Percentiles rank a stretch among this genome's conserved stretches.
phyloP scores from a whole-genome alignment of 2,113 vertebrate species.

The Brienomyrus longianalis region DNA sequence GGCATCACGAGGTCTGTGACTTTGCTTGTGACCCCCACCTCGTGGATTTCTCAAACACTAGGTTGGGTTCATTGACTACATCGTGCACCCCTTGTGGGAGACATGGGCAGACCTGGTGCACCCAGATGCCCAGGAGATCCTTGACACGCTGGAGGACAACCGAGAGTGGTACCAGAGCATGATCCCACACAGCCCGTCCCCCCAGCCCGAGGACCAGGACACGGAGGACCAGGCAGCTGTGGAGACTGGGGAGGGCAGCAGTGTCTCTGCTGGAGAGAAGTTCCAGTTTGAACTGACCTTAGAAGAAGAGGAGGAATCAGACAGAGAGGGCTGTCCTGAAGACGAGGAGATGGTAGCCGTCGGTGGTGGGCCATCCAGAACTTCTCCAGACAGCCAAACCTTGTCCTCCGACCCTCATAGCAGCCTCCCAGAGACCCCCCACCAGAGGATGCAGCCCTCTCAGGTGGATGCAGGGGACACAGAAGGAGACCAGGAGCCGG shows the following conservation, averaged over 20 bases:
- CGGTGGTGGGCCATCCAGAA: constrained; percentile 27
- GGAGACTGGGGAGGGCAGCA: constrained; percentile 44
- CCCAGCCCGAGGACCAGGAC: constrained; percentile 27
- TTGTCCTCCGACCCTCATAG: constrained; percentile 18
- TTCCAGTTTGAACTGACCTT: constrained; percentile 77
- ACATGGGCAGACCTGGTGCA: constrained; percentile 87
- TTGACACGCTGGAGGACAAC: constrained; percentile 87
- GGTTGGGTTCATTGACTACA: constrained; percentile 92
- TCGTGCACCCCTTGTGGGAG: constrained; percentile 87
- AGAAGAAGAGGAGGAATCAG: constrained; percentile 69
- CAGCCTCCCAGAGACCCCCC: constrained; percentile 29
- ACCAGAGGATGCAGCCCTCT: constrained; percentile 49
- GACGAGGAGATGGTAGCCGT: constrained; percentile 48
- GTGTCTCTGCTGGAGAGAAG: constrained; percentile 50
- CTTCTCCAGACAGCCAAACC: constrained; percentile 27
- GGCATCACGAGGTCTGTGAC: neutral
- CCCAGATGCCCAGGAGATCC: constrained; percentile 81
- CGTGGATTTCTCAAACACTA: constrained; percentile 31
- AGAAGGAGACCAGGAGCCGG: constrained; percentile 44
- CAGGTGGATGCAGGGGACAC: constrained; percentile 40
- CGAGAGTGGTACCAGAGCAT: constrained; percentile 90
- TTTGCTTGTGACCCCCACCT: neutral
- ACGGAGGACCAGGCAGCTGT: constrained; percentile 20
- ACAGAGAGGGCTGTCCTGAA: constrained; percentile 59
- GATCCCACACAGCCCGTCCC: constrained; percentile 76